Conservation (phyloP, 2,888 invertebrate species). For the Portevinia maculata region DNA sequence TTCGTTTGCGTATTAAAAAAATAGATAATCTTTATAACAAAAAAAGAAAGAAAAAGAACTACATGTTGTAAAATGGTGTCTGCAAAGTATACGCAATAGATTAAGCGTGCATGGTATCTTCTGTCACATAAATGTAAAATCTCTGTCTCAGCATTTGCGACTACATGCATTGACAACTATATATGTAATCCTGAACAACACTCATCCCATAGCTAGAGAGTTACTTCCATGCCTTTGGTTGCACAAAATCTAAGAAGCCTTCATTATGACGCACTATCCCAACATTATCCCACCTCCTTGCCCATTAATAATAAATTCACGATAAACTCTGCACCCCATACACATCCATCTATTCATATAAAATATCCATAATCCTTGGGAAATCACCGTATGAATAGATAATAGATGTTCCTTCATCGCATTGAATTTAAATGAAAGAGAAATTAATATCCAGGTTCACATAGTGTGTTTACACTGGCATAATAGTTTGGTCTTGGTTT, state of each 20-base stretch:
- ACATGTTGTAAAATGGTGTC: background rate
- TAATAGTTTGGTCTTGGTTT: slow-evolving; percentile 2
- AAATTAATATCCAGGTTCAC: slow-evolving; percentile 38
- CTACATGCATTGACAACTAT: background rate
- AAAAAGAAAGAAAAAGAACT: background rate
- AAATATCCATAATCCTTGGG: slow-evolving; percentile 8
- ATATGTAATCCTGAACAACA: background rate
- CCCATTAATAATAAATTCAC: slow-evolving; percentile 11
- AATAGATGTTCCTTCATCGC: slow-evolving; percentile 18
- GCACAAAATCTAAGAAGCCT: slow-evolving; percentile 4
- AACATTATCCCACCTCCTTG: background rate
- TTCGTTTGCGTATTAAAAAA: no score
- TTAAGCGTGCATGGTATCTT: background rate
- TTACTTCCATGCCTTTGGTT: background rate
- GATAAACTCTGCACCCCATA: slow-evolving; percentile 2
- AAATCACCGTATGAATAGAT: slow-evolving; percentile 30
- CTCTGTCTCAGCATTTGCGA: background rate
- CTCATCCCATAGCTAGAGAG: background rate
- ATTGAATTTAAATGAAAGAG: slow-evolving; percentile 18
- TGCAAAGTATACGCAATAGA: slow-evolving; percentile 1
- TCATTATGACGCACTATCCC: slow-evolving; percentile 4
- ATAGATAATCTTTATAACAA: no score
- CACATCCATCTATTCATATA: background rate
- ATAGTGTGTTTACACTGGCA: slow-evolving; percentile 27
- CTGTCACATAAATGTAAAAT: background rate